A percentile compares a stretch with the other conserved stretches of the same genome.
These are phyloP conservation scores for Dicyrtomina minuta DNA, from an alignment of 2,888 invertebrate genomes.

Conservation along the genomic window DNA sequence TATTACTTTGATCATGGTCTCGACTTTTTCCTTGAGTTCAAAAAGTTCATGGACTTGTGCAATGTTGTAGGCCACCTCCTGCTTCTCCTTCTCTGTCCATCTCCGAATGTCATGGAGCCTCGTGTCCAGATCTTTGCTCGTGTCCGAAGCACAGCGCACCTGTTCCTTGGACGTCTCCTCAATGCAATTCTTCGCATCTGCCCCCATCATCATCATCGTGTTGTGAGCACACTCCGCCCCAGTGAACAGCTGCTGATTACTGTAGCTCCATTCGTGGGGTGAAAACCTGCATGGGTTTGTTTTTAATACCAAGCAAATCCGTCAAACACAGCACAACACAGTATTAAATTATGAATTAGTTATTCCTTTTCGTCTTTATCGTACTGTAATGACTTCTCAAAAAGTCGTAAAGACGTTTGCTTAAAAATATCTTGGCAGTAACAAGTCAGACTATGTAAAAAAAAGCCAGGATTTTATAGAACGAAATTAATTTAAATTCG, in stretches of 20 bases:
- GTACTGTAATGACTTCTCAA: too few relatives aligned
- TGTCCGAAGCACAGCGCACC: slow-evolving; percentile 46
- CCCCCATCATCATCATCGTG: slow-evolving; percentile 44
- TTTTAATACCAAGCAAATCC: too few relatives aligned
- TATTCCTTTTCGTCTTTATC: too few relatives aligned
- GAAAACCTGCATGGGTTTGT: slow-evolving; percentile 46
- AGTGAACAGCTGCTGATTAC: slow-evolving; percentile 47
- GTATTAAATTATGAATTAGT: too few relatives aligned
- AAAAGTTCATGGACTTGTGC: slow-evolving; percentile 47
- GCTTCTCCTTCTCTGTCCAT: slow-evolving; percentile 47
- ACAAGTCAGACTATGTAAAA: too few relatives aligned
- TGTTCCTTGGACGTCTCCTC: slow-evolving; percentile 46
- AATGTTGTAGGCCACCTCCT: slow-evolving; percentile 48
- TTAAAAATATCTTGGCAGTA: too few relatives aligned
- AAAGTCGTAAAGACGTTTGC: too few relatives aligned
- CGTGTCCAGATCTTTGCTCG: slow-evolving; percentile 48
- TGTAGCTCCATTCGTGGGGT: slow-evolving; percentile 49
- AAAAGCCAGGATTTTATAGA: too few relatives aligned
- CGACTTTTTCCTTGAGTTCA: slow-evolving; percentile 49
- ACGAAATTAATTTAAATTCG: too few relatives aligned
- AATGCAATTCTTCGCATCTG: slow-evolving; percentile 44
- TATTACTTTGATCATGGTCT: slow-evolving; percentile 45
- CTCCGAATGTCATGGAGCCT: slow-evolving; percentile 45
- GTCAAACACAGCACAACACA: too few relatives aligned
- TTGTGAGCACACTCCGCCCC: slow-evolving; percentile 52